Base-by-base conservation (phyloP, 64 coral and sea anemone genomes). In the Montipora efflorescens region DNA sequence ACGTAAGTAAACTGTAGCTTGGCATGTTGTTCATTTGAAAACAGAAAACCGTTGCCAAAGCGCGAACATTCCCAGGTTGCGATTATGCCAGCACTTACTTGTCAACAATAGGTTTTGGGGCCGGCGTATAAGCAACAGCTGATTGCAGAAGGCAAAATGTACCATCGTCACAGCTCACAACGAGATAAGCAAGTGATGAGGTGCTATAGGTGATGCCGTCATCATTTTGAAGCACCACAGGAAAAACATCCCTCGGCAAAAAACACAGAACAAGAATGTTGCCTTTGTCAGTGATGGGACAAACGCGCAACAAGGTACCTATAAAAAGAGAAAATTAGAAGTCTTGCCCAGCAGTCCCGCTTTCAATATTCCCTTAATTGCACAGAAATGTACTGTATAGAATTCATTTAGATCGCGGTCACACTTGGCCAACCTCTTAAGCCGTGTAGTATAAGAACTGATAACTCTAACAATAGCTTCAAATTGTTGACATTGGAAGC, bases 121-220 rank as follows among this genome's bases (percentile, higher is more conserved):
- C 18, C 25, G 75, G 84, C 12, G 61, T 49, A 12, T 45, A 67
- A 72, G 92, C 83, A 4, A 93, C 92, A 19, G 83, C 83, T 55
- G 83, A 88, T 46, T 88, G 92, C 21, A 93, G 50, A 28, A 93
- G 58, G 13, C 75, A 87, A 80, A 93, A 93, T n/a, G 74, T 93
- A 5, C 92, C 92, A n/a, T 93, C 92, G 57, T 86, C 82, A 88
- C 92, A 93, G 48, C 83, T 86, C 19, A 88, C 84, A n/a, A 86
- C 83, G 12, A 93, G 64, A 15, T 93, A 88, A 12, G 84, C 74
- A 36, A 52, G 16, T 45, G 92, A 67, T 80, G 86, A 20, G 8
- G 92, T 4, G 67, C 57, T n/a, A 18, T 64, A 93, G 11, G 77
- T 50, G 9, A 49, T 77, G 2, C 61, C 55, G 14, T 14, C 82